Base-by-base conservation (phyloP, 2,888 invertebrate species). In the Rhagonycha fulva region DNA sequence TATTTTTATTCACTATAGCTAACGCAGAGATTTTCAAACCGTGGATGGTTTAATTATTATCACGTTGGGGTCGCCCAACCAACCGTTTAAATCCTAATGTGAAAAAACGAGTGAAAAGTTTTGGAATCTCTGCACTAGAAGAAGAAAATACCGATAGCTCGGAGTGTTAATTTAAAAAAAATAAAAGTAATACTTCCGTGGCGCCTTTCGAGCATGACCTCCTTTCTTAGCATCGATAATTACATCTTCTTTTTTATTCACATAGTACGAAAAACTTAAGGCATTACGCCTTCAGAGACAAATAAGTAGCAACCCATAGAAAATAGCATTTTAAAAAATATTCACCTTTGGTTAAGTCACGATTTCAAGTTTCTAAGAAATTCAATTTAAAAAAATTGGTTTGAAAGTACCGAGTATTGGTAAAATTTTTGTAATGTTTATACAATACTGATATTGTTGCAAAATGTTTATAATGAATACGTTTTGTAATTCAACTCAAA, bases 181-280 rank as follows among this genome's bases (percentile, higher is more conserved):
- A 72, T 76, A 76, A 76, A 75, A 72, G 76, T 71, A 78, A 71
- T 76, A 78, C 79, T 79, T 79, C 79, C 79, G 74, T 78, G 79
- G 79, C 79, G 79, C 79, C 79, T 78, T 79, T 77, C 75, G 74
- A 79, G 79, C 79, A 73, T 78, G 79, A 78, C 79, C 79, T 79
- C 78, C 78, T 79, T 79, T 79, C 76, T 62, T 75, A 76, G 76
- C 79, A 78, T 79, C 79, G 24, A 66, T 66, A 79, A 79, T 79
- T 79, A 79, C 74, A 73, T 76, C 75, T 78, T 68, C 68, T 75
- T 75, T 71, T 72, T 76, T 74, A 69, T 72, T 60, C 30, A 72
- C 47, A 67, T 66, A 72, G 67, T 62, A 61, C 62, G 61, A 68
- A 62, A 68, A 69, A 61, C 68, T 69, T 26, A 63, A 67, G 60